Percentiles rank a stretch among this genome's conserved stretches.
Evolutionary conservation across 37 sponge, comb jelly and placozoan species (phyloP).

Genomic region (Tethya wilhelma): DNA sequence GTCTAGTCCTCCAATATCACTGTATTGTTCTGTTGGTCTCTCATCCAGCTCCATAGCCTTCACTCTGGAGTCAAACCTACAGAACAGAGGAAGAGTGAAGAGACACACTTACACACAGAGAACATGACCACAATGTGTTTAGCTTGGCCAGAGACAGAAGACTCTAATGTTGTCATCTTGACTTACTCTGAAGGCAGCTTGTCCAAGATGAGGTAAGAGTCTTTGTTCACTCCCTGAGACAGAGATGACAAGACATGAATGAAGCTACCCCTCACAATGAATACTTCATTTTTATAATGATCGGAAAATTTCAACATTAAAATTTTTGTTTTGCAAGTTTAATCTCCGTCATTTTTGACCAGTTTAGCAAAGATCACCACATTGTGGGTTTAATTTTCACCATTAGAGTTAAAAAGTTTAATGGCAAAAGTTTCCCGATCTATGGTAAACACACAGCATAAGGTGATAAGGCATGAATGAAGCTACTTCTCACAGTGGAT

Average conservation of each 20-base stretch:
- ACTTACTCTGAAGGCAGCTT: constrained; percentile 96
- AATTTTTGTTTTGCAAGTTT: too few relatives aligned
- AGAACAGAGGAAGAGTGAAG: not conserved
- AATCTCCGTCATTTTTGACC: too few relatives aligned
- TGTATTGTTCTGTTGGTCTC: constrained; percentile 97
- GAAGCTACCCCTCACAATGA: too few relatives aligned
- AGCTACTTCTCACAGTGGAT: too few relatives aligned
- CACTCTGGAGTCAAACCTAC: constrained; percentile 96
- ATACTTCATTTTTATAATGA: too few relatives aligned
- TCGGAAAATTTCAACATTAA: too few relatives aligned
- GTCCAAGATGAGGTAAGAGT: constrained; percentile 98
- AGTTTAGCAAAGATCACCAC: too few relatives aligned
- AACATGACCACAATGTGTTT: not conserved
- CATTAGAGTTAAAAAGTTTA: too few relatives aligned
- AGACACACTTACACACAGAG: not conserved
- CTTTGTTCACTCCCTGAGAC: constrained; percentile 98
- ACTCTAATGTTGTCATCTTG: not conserved
- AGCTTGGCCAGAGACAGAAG: not conserved
- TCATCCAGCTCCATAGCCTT: constrained; percentile 99
- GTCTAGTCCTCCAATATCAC: constrained; percentile 98
- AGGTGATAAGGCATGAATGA: too few relatives aligned
- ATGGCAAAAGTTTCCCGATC: too few relatives aligned
- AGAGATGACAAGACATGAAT: not conserved
- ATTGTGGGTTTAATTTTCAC: too few relatives aligned
- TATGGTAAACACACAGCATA: too few relatives aligned